These are phyloP conservation scores for Nyctereutes procyonoides DNA, from an alignment of 2,113 vertebrate species.

Conservation along the genomic window DNA sequence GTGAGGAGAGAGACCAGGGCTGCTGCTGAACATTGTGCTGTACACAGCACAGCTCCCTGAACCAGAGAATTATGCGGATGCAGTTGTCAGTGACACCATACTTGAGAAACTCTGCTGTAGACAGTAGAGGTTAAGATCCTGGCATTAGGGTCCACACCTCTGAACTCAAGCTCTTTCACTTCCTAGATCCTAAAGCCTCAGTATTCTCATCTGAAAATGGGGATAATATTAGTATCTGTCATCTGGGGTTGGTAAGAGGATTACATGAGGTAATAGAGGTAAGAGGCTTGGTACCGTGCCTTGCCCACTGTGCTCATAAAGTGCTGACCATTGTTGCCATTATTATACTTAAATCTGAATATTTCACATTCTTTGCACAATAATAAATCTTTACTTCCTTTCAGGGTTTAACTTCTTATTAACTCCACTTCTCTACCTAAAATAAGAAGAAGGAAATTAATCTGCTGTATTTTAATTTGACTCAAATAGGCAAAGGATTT, in stretches of 20 bases:
- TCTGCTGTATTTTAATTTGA: background rate
- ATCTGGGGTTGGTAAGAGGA: background rate
- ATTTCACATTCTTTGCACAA: background rate
- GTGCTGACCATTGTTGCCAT: background rate
- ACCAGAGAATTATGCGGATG: background rate
- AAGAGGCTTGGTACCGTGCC: background rate
- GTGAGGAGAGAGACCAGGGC: background rate
- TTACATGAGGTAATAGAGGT: background rate
- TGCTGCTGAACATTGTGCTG: background rate
- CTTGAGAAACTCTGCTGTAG: background rate
- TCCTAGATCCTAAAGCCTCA: background rate
- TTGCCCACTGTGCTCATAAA: background rate
- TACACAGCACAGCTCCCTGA: background rate
- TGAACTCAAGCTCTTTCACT: background rate
- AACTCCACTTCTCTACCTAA: background rate
- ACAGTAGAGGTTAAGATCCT: background rate
- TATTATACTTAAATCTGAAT: background rate
- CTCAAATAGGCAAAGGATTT: background rate
- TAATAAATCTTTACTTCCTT: slow-evolving; percentile 1
- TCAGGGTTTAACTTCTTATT: background rate
- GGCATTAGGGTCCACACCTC: background rate
- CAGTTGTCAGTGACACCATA: background rate
- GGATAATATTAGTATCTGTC: background rate
- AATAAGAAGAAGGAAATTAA: background rate
- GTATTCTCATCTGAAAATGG: background rate